Conservation (phyloP, 2,113 vertebrate species). For the Halcyon senegalensis region DNA sequence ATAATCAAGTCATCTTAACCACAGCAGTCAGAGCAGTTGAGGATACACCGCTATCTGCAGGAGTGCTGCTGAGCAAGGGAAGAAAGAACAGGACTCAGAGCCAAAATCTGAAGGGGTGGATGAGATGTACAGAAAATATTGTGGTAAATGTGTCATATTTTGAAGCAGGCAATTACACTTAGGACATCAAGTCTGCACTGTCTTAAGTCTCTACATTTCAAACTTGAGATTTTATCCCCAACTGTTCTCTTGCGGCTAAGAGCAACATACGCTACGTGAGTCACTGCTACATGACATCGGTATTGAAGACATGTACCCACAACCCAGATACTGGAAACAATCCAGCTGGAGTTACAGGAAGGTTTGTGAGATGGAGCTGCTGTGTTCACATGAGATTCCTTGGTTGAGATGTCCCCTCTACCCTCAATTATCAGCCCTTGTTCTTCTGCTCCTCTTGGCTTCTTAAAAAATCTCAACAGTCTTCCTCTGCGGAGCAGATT, state of each 20-base stretch:
- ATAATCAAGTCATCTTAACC: slow-evolving; percentile 13
- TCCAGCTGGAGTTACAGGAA: not conserved
- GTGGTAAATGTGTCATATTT: accelerated
- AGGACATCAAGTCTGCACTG: not conserved
- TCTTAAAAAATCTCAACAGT: not conserved
- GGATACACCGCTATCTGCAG: not conserved
- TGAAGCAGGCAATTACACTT: not conserved
- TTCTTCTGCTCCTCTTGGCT: not conserved
- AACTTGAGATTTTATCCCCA: not conserved
- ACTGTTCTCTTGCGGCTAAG: not conserved
- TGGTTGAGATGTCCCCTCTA: not conserved
- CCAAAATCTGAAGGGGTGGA: not conserved
- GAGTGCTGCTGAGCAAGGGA: not conserved
- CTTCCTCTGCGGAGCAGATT: not conserved
- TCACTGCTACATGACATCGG: not conserved
- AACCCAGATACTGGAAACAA: not conserved
- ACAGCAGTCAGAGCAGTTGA: not conserved
- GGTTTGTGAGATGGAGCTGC: not conserved
- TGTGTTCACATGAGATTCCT: accelerated
- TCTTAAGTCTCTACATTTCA: not conserved
- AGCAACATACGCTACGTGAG: not conserved
- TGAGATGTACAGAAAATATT: not conserved
- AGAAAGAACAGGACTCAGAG: not conserved
- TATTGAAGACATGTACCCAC: not conserved
- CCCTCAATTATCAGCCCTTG: not conserved